Base-by-base conservation (phyloP, 1,140 invertebrate species). In the Gryllus bimaculatus region DNA sequence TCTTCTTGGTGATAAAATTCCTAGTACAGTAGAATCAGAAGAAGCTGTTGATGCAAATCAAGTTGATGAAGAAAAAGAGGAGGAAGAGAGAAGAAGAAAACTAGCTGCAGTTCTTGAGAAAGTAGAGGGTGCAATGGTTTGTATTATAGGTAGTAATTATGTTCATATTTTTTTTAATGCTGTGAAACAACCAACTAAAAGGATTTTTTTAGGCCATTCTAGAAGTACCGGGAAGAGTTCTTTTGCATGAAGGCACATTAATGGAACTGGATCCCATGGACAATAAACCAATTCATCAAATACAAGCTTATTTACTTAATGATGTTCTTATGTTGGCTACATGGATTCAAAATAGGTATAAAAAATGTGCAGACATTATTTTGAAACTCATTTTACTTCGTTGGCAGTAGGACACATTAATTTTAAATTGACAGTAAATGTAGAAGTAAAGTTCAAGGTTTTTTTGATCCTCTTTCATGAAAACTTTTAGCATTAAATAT, bases 291-390 rank as follows among this genome's bases (percentile, higher is more conserved):
- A 86, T 98, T 48, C 95, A 96, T 84, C 90, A 93, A 83, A 92
- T 97, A 81, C 95, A 96, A 84, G 94, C 93, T n/a, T 98, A 97
- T 86, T 90, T 99, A 73, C 94, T 98, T 80, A 97, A 93, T 85
- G 96, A 99, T 86, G 90, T 92, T 75, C 85, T 95, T 5, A 91
- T 95, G 86, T 88, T 95, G 73, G 91, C 93, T 48, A 90, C 90
- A 8, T 93, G 92, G 90, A 90, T 94, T 81, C 88, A 91, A 78
- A 90, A 92, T 81, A 89, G 90, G 88, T 89, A 82, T 78, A 5
- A 39, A 5, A 39, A 39, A 39, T 5, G 1, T 39, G 26, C 26
- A 39, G 26, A 39, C 26, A 39, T 76, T 39, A 5, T 39, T 1
- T 39, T 39, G 5, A 39, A 39, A 39, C 26, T 39, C 26, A 5